Percentiles rank a stretch among this genome's conserved stretches.
Evolutionary conservation across 2,797 vertebrate species (phyloP).

Genomic region (Hydrophis major): DNA sequence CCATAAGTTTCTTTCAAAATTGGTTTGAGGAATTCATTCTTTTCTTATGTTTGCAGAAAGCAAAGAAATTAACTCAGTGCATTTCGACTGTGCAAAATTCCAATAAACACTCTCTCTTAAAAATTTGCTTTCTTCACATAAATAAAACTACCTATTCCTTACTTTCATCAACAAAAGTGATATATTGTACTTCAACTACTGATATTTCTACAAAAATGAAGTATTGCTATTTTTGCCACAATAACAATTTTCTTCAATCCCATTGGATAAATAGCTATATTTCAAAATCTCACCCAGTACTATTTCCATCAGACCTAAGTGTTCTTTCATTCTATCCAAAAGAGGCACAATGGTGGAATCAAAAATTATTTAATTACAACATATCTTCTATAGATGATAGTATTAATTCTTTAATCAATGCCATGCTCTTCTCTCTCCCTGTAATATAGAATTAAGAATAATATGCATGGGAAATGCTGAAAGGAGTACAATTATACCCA

Average conservation of each 20-base stretch:
- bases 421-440: not conserved
- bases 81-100: not conserved
- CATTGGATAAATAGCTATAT: not conserved
- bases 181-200: not conserved
- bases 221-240: not conserved
- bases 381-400: not conserved
- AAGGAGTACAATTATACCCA: not conserved
- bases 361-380: not conserved
- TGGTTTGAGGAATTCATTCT: constrained; percentile 6
- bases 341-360: not conserved
- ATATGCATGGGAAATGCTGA: not conserved
- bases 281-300: not conserved
- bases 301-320: not conserved
- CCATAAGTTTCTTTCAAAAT: constrained; percentile 9
- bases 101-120: not conserved
- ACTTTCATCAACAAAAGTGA: not conserved
- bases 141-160: not conserved
- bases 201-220: not conserved
- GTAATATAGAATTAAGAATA: not conserved
- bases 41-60: constrained; percentile 32
- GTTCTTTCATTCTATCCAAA: not conserved
- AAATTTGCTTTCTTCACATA: not conserved
- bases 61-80: not conserved
- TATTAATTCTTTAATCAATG: not conserved
- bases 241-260: not conserved